Percentiles rank a stretch among this genome's conserved stretches.
Conservation (phyloP, 2,888 invertebrate genomes). For the Acleris emargana region DNA sequence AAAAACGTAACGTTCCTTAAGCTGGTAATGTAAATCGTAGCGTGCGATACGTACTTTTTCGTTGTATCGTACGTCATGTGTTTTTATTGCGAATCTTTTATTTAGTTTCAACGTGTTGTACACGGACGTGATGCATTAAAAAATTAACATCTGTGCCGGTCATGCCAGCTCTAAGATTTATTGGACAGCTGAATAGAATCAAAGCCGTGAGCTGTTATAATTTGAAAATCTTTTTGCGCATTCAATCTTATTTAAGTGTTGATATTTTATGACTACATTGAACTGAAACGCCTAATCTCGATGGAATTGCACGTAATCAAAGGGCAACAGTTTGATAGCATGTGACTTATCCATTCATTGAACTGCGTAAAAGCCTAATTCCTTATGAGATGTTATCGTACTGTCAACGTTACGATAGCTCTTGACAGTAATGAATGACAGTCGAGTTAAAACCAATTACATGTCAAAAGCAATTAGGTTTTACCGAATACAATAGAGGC, state of each 20-base stretch:
- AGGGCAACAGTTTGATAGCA: too few relatives aligned
- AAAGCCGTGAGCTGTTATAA: not conserved
- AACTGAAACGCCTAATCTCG: not conserved
- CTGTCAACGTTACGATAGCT: too few relatives aligned
- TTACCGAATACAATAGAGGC: too few relatives aligned
- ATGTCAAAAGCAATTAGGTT: too few relatives aligned
- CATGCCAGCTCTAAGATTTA: conserved; percentile 10
- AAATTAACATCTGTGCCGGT: not conserved
- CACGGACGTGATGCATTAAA: conserved; percentile 11
- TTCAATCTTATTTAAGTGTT: not conserved
- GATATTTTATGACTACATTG: not conserved
- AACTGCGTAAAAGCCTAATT: too few relatives aligned
- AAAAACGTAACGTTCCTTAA: not conserved
- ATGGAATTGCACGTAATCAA: too few relatives aligned
- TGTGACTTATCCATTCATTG: too few relatives aligned
- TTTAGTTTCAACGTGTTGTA: conserved; percentile 17
- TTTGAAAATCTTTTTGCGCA: not conserved
- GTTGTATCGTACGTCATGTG: not conserved
- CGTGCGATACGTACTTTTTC: not conserved
- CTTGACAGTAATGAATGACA: too few relatives aligned
- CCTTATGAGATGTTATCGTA: too few relatives aligned
- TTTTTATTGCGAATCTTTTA: conserved; percentile 24
- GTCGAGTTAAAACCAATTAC: too few relatives aligned
- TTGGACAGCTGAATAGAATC: conserved; percentile 5
- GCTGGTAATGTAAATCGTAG: conserved; percentile 13